Percentiles rank a stretch among this genome's conserved stretches.
Conservation (phyloP, 2,888 invertebrate genomes). For the Cartodere bifasciata region DNA sequence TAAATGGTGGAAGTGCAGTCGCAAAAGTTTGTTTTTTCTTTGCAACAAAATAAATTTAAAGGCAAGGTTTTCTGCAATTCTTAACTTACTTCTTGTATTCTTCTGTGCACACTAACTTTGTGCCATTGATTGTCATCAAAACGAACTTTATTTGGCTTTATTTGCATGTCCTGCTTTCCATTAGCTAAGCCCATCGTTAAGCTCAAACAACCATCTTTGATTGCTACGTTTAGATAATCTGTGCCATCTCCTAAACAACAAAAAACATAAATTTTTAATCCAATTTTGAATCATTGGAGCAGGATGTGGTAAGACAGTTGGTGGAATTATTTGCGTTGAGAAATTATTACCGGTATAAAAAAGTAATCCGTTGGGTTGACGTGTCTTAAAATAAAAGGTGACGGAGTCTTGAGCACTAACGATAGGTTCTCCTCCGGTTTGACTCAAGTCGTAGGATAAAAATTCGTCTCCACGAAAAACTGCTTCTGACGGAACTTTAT, state of each 20-base stretch:
- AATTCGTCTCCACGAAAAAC: conserved; percentile 87
- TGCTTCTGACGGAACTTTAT: conserved; percentile 86
- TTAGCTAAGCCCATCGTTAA: conserved; percentile 84
- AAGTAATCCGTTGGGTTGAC: conserved; percentile 78
- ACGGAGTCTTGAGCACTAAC: conserved; percentile 85
- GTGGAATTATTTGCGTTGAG: not conserved
- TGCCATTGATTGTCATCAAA: conserved; percentile 98
- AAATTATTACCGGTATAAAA: conserved; percentile 72
- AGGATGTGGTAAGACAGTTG: not conserved
- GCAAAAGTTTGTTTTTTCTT: too few species aligned
- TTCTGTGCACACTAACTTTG: conserved; percentile 76
- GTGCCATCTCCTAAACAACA: conserved; percentile 63
- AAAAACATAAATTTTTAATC: not conserved
- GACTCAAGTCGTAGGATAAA: conserved; percentile 79
- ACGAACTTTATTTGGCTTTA: conserved; percentile 74
- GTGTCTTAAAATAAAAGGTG: conserved; percentile 82
- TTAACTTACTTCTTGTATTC: conserved; percentile 75
- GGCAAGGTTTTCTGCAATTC: too few species aligned
- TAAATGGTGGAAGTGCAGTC: too few species aligned
- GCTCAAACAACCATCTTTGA: conserved; percentile 79
- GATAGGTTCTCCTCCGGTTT: conserved; percentile 75
- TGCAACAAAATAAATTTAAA: too few species aligned
- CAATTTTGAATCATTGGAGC: not conserved
- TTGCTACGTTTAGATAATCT: conserved; percentile 79
- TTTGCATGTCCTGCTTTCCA: conserved; percentile 79